phyloP scores from a whole-genome alignment of 2,888 invertebrate genomes.

The Alcis repandata region DNA sequence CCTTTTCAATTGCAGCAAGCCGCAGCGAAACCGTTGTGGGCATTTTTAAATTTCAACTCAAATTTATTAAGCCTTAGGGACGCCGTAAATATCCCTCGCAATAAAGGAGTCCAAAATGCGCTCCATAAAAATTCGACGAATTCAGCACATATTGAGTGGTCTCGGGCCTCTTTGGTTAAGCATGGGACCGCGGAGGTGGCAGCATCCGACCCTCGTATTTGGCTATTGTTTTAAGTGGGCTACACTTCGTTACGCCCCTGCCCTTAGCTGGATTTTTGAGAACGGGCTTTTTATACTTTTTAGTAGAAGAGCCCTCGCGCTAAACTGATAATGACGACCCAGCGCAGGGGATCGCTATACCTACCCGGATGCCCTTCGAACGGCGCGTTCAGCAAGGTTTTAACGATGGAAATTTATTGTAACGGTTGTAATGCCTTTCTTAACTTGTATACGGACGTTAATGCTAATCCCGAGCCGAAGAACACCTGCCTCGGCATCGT shows the following conservation, averaged over 20 bases:
- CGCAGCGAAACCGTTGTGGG: conserved; percentile 45
- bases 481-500: conserved; percentile 69
- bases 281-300: conserved; percentile 78
- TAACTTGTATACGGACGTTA: conserved; percentile 73
- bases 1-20: conserved; percentile 36
- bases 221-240: conserved; percentile 86
- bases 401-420: conserved; percentile 81
- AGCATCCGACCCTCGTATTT: conserved; percentile 79
- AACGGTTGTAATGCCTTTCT: conserved; percentile 72
- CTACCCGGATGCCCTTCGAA: conserved; percentile 49
- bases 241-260: conserved; percentile 84
- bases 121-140: conserved; percentile 78
- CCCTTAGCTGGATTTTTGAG: conserved; percentile 75
- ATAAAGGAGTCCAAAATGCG: conserved; percentile 75
- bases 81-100: conserved; percentile 74
- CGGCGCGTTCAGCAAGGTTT: conserved; percentile 67
- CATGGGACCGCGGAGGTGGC: conserved; percentile 70
- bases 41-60: conserved; percentile 68
- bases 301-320: conserved; percentile 71
- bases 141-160: conserved; percentile 84
- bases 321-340: conserved; percentile 83
- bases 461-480: conserved; percentile 69
- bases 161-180: conserved; percentile 73
- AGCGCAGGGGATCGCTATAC: conserved; percentile 61
- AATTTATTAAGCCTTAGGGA: conserved; percentile 73